These are phyloP conservation scores for Allophyes oxyacanthae DNA, from an alignment of 2,888 invertebrate genomes.

Conservation along the genomic window DNA sequence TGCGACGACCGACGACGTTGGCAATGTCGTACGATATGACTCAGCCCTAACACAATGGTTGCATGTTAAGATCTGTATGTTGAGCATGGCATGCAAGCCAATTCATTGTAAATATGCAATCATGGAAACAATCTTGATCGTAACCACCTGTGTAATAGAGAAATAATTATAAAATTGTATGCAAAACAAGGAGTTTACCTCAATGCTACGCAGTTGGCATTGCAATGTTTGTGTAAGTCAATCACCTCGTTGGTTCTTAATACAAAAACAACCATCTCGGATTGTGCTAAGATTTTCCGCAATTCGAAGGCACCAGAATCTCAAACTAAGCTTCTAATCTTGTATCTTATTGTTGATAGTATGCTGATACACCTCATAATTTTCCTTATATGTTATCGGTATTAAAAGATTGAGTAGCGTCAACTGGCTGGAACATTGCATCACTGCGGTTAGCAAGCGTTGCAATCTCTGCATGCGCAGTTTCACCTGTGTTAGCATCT, in stretches of 20 bases:
- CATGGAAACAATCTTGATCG: constrained; percentile 21
- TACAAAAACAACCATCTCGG: background rate
- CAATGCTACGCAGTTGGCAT: constrained; percentile 11
- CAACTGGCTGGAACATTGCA: no score
- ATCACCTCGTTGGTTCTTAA: constrained; percentile 27
- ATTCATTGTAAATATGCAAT: constrained; percentile 46
- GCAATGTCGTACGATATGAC: constrained; percentile 28
- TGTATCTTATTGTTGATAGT: no score
- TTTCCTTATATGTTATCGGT: no score
- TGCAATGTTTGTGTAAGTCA: constrained; percentile 31
- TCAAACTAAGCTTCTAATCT: no score
- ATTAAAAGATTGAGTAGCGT: no score
- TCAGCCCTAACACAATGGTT: constrained; percentile 40
- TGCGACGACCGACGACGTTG: constrained; percentile 6
- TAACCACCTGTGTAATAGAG: constrained; percentile 31
- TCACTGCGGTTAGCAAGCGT: no score
- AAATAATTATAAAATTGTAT: constrained; percentile 36
- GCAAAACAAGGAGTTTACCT: constrained; percentile 17
- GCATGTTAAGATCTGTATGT: constrained; percentile 38
- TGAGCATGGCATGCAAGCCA: constrained; percentile 29
- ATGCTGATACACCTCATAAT: no score
- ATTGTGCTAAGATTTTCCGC: no score
- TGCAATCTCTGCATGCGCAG: no score
- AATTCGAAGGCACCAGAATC: no score
- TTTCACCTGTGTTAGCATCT: no score